Evolutionary conservation across 1,140 invertebrate genomes (phyloP), one percentile per base, ranked within the genome.

Genomic region (Drosophila sproati): DNA sequence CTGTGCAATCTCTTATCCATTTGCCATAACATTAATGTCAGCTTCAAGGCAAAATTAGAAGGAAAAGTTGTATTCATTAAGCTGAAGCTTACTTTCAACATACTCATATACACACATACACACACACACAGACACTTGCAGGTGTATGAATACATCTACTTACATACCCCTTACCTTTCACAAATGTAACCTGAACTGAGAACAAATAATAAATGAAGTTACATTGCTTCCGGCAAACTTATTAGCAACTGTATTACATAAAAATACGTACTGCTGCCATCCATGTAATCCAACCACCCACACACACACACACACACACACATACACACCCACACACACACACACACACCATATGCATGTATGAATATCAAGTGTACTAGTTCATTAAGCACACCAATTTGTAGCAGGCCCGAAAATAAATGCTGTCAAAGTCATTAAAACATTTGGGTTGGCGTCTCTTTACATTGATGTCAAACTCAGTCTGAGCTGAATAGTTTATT

Each of bases 11-110:
- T 39, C 62, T 64, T 43, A 48, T 41, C 64, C 63, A 63, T 63
- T 78, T 67, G 52, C 56, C 39, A 20, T 20, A 50, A 68, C 74
- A 63, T 43, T 80, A 60, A 71, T 62, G 66, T 68, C 71, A 68
- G 60, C 60, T 60, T 52, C 50, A 39, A 47, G 50, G 35, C 48
- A 34, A 55, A 73, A 68, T 60, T 68, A 68, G 55, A 55, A 37
- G 55, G 48, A 54, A 69, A 73, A 68, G 29, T 69, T 69, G 67
- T 60, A 43, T 55, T 7, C 10, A 59, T 8, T 61, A 55, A 61
- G 64, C 63, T 43, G 29, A 10, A 60, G 70, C 71, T 60, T 54
- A 50, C 28, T 48, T 32, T 5, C 7, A 8, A 50, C 7, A 52
- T 6, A n/a, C 50, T 2, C 29, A 29, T 39, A 8, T 10, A 41